Percentiles rank a stretch among this genome's conserved stretches.
phyloP scores from a whole-genome alignment of 2,113 vertebrate species.

The Candoia aspera region DNA sequence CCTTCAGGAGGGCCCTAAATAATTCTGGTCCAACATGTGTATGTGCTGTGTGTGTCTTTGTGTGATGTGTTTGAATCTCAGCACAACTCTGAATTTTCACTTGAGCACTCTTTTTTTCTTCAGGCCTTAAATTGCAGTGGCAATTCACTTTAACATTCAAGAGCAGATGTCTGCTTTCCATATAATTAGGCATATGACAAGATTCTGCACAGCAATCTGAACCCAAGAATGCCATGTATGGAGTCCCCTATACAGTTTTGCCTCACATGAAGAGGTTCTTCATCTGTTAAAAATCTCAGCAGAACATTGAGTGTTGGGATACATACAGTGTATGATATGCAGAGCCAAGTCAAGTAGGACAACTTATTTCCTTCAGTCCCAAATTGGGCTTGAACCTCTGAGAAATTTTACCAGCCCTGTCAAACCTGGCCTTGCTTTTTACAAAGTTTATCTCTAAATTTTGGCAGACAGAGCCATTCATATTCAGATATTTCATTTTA shows the following conservation, averaged over 20 bases:
- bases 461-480: background rate
- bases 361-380: background rate
- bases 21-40: background rate
- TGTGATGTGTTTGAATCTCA: background rate
- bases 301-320: too few species aligned
- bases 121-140: too few species aligned
- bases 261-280: background rate
- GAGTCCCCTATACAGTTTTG: background rate
- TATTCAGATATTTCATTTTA: background rate
- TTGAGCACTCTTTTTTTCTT: background rate
- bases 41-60: background rate
- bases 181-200: background rate
- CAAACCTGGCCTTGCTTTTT: background rate
- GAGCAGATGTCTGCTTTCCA: background rate
- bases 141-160: background rate
- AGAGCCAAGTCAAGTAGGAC: background rate
- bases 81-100: background rate
- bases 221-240: background rate
- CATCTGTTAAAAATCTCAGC: background rate
- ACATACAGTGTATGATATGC: too few species aligned
- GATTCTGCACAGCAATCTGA: background rate
- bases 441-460: background rate
- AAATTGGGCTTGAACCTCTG: background rate
- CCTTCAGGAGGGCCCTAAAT: background rate
- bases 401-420: background rate